Conservation (phyloP, 2,113 vertebrate genomes). For the Sakesphorus luctuosus region DNA sequence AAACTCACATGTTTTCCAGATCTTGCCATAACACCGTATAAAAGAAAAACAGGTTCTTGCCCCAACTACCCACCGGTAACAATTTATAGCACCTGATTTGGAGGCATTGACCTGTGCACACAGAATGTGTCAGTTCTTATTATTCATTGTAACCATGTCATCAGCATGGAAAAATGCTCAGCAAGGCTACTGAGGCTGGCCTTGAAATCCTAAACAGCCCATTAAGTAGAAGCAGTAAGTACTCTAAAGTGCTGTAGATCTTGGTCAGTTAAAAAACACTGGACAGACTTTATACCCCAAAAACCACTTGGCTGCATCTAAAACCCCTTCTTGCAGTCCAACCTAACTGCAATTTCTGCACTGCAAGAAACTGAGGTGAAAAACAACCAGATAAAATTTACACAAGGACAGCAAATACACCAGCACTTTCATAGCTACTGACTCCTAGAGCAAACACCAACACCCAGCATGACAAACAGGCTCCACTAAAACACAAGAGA, state of each 20-base stretch:
- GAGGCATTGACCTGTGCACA: constrained; percentile 18
- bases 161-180: constrained; percentile 27
- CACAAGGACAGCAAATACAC: not conserved
- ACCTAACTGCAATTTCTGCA: not conserved
- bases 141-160: constrained; percentile 45
- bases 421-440: not conserved
- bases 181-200: constrained; percentile 4
- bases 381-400: not conserved
- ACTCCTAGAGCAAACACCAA: not conserved
- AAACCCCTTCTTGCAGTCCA: not conserved
- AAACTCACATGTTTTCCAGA: not conserved
- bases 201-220: constrained; percentile 23
- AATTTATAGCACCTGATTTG: constrained; percentile 30
- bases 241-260: not conserved
- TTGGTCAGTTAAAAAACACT: constrained; percentile 33
- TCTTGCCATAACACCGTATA: not conserved
- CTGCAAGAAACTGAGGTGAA: not conserved
- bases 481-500: not conserved
- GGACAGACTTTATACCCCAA: not conserved
- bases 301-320: not conserved
- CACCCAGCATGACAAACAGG: not conserved
- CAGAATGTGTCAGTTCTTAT: constrained; percentile 31
- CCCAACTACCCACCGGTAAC: not conserved
- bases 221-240: constrained; percentile 55
- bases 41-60: not conserved